Base-by-base conservation (phyloP, 2,888 invertebrate species). In the Lycaena phlaeas region DNA sequence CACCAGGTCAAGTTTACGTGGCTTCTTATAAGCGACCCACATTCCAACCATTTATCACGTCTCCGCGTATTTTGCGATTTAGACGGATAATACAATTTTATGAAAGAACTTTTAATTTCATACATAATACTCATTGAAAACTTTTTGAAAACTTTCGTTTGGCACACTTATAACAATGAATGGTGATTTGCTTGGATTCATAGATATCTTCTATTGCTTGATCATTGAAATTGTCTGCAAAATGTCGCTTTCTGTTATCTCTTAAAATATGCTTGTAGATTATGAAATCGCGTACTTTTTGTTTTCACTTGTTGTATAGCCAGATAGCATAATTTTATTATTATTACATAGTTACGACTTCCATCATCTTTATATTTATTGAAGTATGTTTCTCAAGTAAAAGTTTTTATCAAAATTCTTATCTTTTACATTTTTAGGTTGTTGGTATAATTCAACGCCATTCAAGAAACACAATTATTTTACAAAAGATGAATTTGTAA, bases 1-100 rank as follows among this genome's bases (percentile, higher is more conserved):
- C 46, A 47, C 48, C 54, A 54, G 77, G 74, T 78, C 77, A 79
- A 77, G 75, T 75, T 75, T 72, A 72, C 55, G 61, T 54, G 61
- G 63, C 64, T 69, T 65, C 66, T 61, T 60, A 64, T 54, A 54
- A 57, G 49, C 51, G 43, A 28, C 22, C 36, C 41, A 39, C 37
- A 38, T 53, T 62, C 58, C 64, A 69, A 53, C 57, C 66, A 68
- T 72, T 68, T 64, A 56, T 68, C 59, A 67, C 48, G 61, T 57
- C 65, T 66, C 67, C 71, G 67, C 42, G 43, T 47, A 56, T 59
- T 57, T 57, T 54, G 54, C 59, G 63, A 68, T 64, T 65, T 9
- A 22, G 12, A 34, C 9, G 18, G 7, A 34, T 18, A 31, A 31
- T 34, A 2, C 17, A 11, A 12, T 34, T 18, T 17, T 12, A 17